phyloP scores from a whole-genome alignment of 2,888 invertebrate genomes.

The Copidosoma aretas region DNA sequence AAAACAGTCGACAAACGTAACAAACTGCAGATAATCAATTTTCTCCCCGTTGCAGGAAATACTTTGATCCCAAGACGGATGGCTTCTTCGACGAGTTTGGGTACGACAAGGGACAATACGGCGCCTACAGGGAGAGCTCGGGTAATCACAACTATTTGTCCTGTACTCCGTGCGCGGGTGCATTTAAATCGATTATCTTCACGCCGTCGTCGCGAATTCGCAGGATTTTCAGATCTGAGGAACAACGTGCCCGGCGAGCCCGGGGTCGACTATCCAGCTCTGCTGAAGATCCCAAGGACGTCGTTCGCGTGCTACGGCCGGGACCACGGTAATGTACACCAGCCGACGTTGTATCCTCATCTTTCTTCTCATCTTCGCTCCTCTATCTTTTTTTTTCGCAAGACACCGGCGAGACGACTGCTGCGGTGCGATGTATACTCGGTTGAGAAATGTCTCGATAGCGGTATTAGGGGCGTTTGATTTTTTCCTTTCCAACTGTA shows the following conservation, averaged over 20 bases:
- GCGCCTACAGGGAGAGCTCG: conserved; percentile 55
- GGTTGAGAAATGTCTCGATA: no score
- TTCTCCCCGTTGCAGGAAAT: conserved; percentile 50
- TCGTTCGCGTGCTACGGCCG: conserved; percentile 70
- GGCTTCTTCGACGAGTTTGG: conserved; percentile 55
- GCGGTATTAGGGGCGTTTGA: background rate
- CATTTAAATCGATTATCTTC: background rate
- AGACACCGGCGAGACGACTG: no score
- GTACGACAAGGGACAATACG: conserved; percentile 55
- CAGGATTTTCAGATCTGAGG: conserved; percentile 66
- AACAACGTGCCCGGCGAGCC: conserved; percentile 73
- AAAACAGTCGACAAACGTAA: no score
- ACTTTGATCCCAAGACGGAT: conserved; percentile 55
- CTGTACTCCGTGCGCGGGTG: no score
- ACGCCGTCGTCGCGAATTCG: background rate
- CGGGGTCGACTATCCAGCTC: conserved; percentile 71
- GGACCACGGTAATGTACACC: conserved; percentile 64
- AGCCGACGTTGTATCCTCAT: background rate
- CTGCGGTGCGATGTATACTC: no score
- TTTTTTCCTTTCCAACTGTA: background rate
- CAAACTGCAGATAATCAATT: background rate
- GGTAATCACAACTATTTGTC: conserved; percentile 48
- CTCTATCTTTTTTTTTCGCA: conserved; percentile 1
- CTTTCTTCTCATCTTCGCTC: conserved; percentile 5
- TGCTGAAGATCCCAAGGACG: conserved; percentile 68